These are phyloP conservation scores for Turdus rufiventris DNA, from an alignment of 2,113 vertebrate genomes.

Conservation along the genomic window DNA sequence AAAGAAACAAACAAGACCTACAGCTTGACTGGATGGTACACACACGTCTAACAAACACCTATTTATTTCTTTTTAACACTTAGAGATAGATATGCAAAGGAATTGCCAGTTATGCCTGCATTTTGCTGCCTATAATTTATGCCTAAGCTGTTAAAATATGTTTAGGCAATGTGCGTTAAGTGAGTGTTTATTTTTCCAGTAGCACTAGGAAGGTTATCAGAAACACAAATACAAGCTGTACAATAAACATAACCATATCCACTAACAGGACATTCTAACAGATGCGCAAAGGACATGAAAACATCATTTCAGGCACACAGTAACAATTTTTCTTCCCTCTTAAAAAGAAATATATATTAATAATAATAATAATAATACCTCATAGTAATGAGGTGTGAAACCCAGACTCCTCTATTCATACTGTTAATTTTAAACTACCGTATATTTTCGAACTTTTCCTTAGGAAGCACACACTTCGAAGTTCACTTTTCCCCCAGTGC, in stretches of 20 bases:
- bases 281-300: not conserved
- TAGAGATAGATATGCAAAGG: not conserved
- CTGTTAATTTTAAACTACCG: not conserved
- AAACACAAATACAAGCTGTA: not conserved
- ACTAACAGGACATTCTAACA: not conserved
- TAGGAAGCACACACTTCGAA: not conserved
- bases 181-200: not conserved
- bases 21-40: not conserved
- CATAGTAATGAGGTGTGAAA: not conserved
- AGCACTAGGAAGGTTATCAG: not conserved
- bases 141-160: not conserved
- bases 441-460: not conserved
- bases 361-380: not conserved
- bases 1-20: not conserved
- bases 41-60: fast-evolving
- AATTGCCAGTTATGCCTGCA: not conserved
- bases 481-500: not conserved
- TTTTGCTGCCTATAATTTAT: not conserved
- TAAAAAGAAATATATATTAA: not conserved
- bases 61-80: not conserved
- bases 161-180: not conserved
- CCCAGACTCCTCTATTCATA: not conserved
- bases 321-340: not conserved
- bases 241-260: not conserved
- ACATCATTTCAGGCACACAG: fast-evolving